Evolutionary conservation across 2,888 invertebrate genomes (phyloP), one percentile per base, ranked within the genome.

Genomic region (Xestia c-nigrum): DNA sequence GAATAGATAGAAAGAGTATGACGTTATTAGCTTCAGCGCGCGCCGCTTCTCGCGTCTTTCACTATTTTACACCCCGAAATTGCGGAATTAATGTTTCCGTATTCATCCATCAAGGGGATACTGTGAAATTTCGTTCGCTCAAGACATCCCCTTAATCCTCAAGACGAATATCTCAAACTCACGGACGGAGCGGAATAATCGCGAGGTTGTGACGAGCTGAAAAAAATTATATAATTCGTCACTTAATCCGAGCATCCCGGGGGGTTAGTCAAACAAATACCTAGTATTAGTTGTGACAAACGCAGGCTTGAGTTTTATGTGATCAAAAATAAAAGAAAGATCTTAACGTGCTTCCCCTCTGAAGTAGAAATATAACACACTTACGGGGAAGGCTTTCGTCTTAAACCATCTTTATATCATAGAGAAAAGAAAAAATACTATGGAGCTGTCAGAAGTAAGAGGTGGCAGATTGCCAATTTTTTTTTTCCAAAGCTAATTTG

Each of bases 131-230:
- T 94, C 93, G 93, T 93, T 94, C 92, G 90, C 90, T 92, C 93
- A 92, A 93, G 93, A 92, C 95, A 91, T 88, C 92, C 93, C 94
- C 94, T 92, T 96, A 96, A 96, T 95, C 96, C 95, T 91, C 90
- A 95, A 95, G 95, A 96, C 95, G 96, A 95, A 96, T 96, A 95
- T 95, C 96, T 94, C 93, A 94, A 95, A 95, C 94, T 95, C 95
- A 95, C 92, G 94, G 90, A 93, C 93, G 92, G 88, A 93, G 94
- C 93, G 93, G 93, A 94, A 94, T 95, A 95, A 95, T 94, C 95
- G 94, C 92, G 90, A 92, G 92, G 92, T 93, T 94, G 94, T 93
- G 95, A 94, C 94, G 93, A 93, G 91, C 90, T 91, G 86, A 85
- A 90, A 93, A 94, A 95, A 96, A 95, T 93, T 92, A 93, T 94